Base-by-base conservation (phyloP, 1,140 invertebrate species). In the Drosophila hydei region DNA sequence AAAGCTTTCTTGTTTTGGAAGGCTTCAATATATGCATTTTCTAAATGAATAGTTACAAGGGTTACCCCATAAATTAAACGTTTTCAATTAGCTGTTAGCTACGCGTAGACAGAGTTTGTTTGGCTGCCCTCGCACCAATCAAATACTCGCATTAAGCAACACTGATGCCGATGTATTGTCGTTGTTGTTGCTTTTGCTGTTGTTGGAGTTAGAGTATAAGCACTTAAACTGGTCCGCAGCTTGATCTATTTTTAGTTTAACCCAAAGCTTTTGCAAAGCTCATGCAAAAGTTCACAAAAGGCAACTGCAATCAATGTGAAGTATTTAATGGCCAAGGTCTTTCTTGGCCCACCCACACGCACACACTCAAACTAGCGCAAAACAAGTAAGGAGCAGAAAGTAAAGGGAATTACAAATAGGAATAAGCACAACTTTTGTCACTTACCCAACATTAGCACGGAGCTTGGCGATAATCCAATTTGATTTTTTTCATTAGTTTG, bases 241-340 rank as follows among this genome's bases (percentile, higher is more conserved):
- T 59, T 72, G 69, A 72, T 72, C 62, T 72, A 72, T 72, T 72
- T 72, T 54, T 72, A 72, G 69, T 45, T 67, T 42, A 59, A 12
- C 16, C 21, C 16, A 14, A 72, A 65, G 68, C 68, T 65, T 48
- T 58, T 14, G 12, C 33, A 40, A 56, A 71, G 61, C 68, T 71
- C 51, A 56, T 48, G 43, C 21, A 40, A 63, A 63, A 40, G 42
- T 55, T 55, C 33, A 23, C 52, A 63, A 62, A 33, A 36, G 40
- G 23, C 30, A 67, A n/a, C 25, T 11, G n/a, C 48, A 69, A 61
- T 64, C 25, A 64, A 64, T 42, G 23, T 51, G 36, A 64, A 42
- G 61, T 55, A 16, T n/a, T 68, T 43, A 68, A 60, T 45, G 55
- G 25, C 45, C 64, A 60, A 68, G 47, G 64, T 51, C 64, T 68